Evolutionary conservation across 2,113 vertebrate species (phyloP), one percentile per base, ranked within the genome.

Genomic region (Paracanthobrama guichenoti): DNA sequence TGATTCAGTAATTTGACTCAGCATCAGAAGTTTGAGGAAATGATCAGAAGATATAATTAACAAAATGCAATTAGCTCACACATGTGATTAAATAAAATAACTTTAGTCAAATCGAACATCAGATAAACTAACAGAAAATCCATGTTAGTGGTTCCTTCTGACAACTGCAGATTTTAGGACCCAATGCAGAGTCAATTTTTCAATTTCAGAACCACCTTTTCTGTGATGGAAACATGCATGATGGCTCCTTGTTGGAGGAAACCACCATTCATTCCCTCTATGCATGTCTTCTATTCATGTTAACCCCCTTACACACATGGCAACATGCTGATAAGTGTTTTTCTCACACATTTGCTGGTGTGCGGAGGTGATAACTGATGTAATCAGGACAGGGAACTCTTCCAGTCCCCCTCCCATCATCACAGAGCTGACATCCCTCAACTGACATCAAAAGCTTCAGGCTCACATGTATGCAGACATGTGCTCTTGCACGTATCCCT

Each of bases 311-410:
- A 67, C 44, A 69, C 66, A 57, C 3, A 7, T 81, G 64, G 31
- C 11, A 48, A 81, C 10, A 11, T 2, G 31, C 18, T 81, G 28
- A 81, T 39, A 57, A 57, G 28, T 55, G 79, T 26, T 71, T 53
- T 81, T 81, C 48, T 55, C 46, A 69, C 64, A 69, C 22, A 42
- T 81, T 55, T 81, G 22, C 24, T 55, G 48, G 48, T 69, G 59
- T 69, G 79, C 4, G 18, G 11, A 81, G 79, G 48, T 71, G 79
- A 71, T 55, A 81, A 81, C 62, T 71, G 64, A 71, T 71, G 48
- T 71, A 71, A 81, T 81, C 60, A 66, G 60, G 79, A 46, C 59
- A 67, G 79, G 48, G 66, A 57, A 57, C 24, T 44, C 77, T 71
- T 71, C 50, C 48, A 39, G 66, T 39, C 79, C 64, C 22, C 42